These are phyloP conservation scores for Pyrrhia umbra DNA, from an alignment of 2,888 invertebrate genomes.

Conservation along the genomic window DNA sequence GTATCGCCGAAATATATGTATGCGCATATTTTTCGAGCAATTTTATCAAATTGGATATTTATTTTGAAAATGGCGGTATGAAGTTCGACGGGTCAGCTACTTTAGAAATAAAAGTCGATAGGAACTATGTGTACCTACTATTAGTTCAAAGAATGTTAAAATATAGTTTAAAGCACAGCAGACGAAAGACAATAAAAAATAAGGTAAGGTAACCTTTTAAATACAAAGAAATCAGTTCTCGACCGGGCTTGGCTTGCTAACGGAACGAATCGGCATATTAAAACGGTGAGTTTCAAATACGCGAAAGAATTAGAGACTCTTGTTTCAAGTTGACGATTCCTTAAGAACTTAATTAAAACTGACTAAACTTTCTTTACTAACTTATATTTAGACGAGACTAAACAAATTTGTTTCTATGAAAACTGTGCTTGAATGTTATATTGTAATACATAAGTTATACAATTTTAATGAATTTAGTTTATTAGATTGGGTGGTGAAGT, in stretches of 20 bases:
- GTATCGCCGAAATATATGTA: no score
- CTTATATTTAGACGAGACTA: conserved; percentile 9
- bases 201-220: neutral
- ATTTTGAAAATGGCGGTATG: no score
- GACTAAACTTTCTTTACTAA: conserved; percentile 2
- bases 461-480: conserved; percentile 5
- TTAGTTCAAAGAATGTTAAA: no score
- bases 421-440: conserved; percentile 2
- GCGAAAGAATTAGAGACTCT: neutral
- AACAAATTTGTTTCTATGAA: conserved; percentile 7
- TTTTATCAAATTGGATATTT: no score
- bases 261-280: neutral
- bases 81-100: no score
- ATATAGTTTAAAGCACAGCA: no score
- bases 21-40: no score
- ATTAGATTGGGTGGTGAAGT: neutral
- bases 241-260: neutral
- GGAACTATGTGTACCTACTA: no score
- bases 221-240: neutral
- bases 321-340: neutral
- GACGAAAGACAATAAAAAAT: no score
- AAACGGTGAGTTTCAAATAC: neutral
- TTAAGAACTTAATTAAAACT: conserved; percentile 16
- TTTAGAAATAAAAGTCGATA: no score
- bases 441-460: conserved; percentile 3